Evolutionary conservation across 2,888 invertebrate genomes (phyloP), one percentile per base, ranked within the genome.

Genomic region (Mythimna vitellina): DNA sequence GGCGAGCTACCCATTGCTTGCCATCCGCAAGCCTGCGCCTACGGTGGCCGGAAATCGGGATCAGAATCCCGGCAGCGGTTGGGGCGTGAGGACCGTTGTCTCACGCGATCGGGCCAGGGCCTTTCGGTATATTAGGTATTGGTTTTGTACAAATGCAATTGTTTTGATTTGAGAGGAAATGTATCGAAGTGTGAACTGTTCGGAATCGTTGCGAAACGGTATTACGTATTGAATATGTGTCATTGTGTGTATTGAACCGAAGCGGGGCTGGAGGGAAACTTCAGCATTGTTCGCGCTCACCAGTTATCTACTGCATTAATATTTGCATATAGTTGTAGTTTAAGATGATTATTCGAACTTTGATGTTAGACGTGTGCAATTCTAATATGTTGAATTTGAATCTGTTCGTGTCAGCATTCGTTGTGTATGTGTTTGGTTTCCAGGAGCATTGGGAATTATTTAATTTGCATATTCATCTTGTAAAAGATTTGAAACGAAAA

Each of bases 251-350:
- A 73, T 66, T 77, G 63, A 58, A 73, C 73, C 42, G 58, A 32
- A 56, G 51, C 58, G 7, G n/a, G n/a, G 35, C 35, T 25, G 42
- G 49, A 53, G 42, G 20, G 63, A 56, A 79, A 65, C 64, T 74
- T 74, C n/a, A 25, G 53, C 5, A 65, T 54, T 58, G 61, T 73
- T 66, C 67, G 64, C 61, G 42, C 22, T 61, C 68, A 57, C 66
- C 12, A 74, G 68, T 79, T 78, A 67, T 79, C 60, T 35, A 56
- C 14, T 22, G 54, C 42, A 51, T 79, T 73, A 53, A 49, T 57
- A 79, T 79, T 79, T 65, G 74, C 74, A 73, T 79, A 49, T 49
- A 65, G 80, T 79, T 58, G 12, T 35, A 68, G 68, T 79, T 68
- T 25, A 53, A 65, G 68, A 49, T 38, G 64, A 65, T 73, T 49